Evolutionary conservation across 2,888 invertebrate species (phyloP), one percentile per base, ranked within the genome.

Genomic region (Arge pagana): DNA sequence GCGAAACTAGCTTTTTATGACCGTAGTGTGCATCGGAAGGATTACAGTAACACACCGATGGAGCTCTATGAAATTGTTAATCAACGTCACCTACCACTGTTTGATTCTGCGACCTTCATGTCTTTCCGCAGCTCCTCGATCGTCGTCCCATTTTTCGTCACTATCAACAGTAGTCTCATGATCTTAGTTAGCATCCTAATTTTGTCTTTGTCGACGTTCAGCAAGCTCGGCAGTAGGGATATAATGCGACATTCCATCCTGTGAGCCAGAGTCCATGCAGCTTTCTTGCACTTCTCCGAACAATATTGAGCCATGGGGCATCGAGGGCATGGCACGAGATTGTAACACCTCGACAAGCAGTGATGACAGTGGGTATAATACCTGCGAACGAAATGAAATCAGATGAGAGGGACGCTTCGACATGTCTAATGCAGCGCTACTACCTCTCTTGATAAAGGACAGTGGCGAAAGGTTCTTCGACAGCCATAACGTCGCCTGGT

Each of bases 341-440:
- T 74, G 51, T 66, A 70, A 49, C 70, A 68, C 55, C 65, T 64
- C 11, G 66, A 58, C 41, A 76, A 56, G 50, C 76, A 76, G 42
- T 74, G 63, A 55, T 74, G 70, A 56, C 76, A 76, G 54, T 76
- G 76, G 5, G 76, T 76, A 50, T 75, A 74, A 55, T 66, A 71
- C 54, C 76, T 76, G 53, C n/a, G 35, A 8, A 35, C 7, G 19
- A 18, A 33, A 33, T 4, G 2, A 15, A 33, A 33, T 11, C 33
- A 33, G 4, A 1, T 33, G 16, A 8, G 33, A n/a, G n/a, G n/a
- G n/a, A n/a, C n/a, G n/a, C n/a, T n/a, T n/a, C n/a, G n/a, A n/a
- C n/a, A n/a, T n/a, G 33, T 11, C 1, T 33, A 3, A 33, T 33
- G 16, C n/a, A n/a, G n/a, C n/a, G n/a, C n/a, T n/a, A n/a, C 63